Evolutionary conservation across 2,797 vertebrate genomes (phyloP).

Genomic region (Iguana delicatissima): DNA sequence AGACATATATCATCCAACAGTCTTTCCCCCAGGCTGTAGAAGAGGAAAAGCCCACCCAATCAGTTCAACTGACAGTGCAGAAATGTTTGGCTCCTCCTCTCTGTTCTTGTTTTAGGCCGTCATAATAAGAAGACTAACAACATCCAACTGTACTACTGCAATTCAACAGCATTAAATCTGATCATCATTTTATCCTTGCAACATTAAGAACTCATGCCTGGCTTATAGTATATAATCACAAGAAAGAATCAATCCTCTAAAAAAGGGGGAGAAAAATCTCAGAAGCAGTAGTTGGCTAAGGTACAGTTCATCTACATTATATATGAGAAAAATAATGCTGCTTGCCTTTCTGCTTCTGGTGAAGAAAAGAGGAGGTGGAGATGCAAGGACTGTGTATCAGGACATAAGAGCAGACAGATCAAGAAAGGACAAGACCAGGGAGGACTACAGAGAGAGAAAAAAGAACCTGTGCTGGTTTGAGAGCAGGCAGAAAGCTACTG

Average conservation of each 20-base stretch:
- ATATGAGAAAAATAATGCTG: neutral
- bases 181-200: neutral
- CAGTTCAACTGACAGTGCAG: neutral
- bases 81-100: neutral
- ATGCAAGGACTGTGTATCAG: neutral
- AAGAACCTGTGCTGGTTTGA: neutral
- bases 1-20: neutral
- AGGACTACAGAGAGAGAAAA: neutral
- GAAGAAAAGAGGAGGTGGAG: neutral
- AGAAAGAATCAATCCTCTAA: too few relatives aligned
- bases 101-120: neutral
- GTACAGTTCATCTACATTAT: too few relatives aligned
- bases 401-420: neutral
- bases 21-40: neutral
- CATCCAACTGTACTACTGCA: neutral
- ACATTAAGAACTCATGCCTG: neutral
- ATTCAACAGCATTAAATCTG: neutral
- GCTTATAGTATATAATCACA: too few relatives aligned
- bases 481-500: neutral
- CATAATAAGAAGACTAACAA: neutral
- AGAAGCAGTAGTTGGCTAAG: too few relatives aligned
- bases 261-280: too few relatives aligned
- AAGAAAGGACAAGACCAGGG: neutral
- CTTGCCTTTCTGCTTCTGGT: neutral
- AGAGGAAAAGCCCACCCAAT: neutral